Evolutionary conservation across 2,113 vertebrate species (phyloP).

Genomic region (Phalacrocorax aristotelis): DNA sequence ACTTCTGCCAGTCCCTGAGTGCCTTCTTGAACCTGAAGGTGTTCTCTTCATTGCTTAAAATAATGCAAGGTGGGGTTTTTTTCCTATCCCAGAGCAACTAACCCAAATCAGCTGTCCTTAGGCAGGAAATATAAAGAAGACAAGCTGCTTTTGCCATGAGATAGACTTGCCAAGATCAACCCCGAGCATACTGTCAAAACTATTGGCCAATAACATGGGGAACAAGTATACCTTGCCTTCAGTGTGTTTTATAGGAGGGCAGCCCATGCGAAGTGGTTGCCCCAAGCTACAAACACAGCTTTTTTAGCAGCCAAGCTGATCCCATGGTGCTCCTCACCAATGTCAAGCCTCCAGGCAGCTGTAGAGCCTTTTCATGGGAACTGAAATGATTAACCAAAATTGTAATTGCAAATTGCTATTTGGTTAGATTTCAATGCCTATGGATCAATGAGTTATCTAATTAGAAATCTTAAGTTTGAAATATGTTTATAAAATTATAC

Average conservation of each 20-base stretch:
- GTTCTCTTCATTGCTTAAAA: background rate
- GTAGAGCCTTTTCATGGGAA: background rate
- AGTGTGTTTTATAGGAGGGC: background rate
- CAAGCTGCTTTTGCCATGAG: background rate
- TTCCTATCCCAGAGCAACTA: background rate
- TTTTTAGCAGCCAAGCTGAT: background rate
- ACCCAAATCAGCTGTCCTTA: background rate
- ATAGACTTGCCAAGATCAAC: background rate
- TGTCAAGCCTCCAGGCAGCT: background rate
- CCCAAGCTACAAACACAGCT: background rate
- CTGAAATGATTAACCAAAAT: background rate
- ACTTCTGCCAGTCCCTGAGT: background rate
- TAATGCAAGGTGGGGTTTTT: background rate
- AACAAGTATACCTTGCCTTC: background rate
- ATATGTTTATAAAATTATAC: constrained; percentile 15
- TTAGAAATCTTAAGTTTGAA: background rate
- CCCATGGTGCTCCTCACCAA: background rate
- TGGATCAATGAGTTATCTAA: constrained; percentile 35
- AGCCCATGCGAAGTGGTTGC: accelerated
- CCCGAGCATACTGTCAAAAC: background rate
- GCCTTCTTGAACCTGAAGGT: background rate
- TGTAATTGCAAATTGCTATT: constrained; percentile 11
- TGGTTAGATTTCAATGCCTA: constrained; percentile 19
- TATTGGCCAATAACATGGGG: background rate
- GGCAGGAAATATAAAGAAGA: background rate